Conservation (phyloP, 2,797 vertebrate genomes). For the Anabas testudineus region DNA sequence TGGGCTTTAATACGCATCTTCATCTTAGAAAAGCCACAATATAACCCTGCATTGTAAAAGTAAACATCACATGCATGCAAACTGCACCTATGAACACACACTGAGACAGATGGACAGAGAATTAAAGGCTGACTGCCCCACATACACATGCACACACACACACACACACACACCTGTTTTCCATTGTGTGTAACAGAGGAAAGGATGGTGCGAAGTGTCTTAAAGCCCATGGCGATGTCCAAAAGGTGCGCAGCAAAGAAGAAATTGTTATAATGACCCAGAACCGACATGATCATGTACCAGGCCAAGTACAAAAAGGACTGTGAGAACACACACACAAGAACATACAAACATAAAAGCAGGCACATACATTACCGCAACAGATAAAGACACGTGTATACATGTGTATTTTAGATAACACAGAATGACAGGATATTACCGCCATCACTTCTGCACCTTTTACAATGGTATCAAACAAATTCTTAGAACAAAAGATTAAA, state of each 20-base stretch:
- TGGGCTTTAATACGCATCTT: slow-evolving; percentile 47
- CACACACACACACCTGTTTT: slow-evolving; percentile 78
- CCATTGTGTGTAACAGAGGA: slow-evolving; percentile 87
- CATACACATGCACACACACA: slow-evolving; percentile 48
- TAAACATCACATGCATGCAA: slow-evolving; percentile 43
- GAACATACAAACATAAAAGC: slow-evolving; percentile 46
- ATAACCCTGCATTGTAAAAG: slow-evolving; percentile 41
- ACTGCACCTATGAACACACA: slow-evolving; percentile 42
- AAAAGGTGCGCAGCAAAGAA: slow-evolving; percentile 85
- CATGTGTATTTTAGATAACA: slow-evolving; percentile 73
- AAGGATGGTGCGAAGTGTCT: slow-evolving; percentile 85
- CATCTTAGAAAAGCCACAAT: slow-evolving; percentile 34
- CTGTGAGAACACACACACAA: slow-evolving; percentile 62
- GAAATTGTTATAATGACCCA: slow-evolving; percentile 87
- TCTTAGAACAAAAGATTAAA: slow-evolving; percentile 38
- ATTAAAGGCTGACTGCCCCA: slow-evolving; percentile 16
- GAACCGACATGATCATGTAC: slow-evolving; percentile 82
- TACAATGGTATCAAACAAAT: slow-evolving; percentile 40
- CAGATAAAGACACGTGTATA: slow-evolving; percentile 46
- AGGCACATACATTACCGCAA: slow-evolving; percentile 56
- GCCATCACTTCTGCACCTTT: slow-evolving; percentile 27
- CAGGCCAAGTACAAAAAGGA: slow-evolving; percentile 84
- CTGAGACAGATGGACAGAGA: slow-evolving; percentile 31
- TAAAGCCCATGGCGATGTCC: slow-evolving; percentile 86
- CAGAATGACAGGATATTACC: slow-evolving; percentile 74